Conservation (phyloP, 1,140 invertebrate genomes). For the Copidosoma floridanum region DNA sequence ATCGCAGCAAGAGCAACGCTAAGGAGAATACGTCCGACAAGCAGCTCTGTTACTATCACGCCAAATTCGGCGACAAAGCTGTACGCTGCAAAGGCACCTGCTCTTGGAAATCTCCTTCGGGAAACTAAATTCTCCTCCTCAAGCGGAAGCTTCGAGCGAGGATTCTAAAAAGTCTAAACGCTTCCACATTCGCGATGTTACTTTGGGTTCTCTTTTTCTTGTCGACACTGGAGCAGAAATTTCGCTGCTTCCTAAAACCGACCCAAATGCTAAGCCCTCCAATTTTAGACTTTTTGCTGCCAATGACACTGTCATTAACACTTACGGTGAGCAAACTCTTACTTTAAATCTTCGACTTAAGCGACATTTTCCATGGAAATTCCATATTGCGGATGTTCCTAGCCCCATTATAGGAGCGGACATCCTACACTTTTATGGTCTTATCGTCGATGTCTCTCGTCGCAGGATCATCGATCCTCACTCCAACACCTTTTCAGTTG, state of each 20-base stretch:
- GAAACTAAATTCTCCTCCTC: background rate
- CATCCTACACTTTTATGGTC: too few relatives aligned
- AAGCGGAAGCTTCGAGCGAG: too few relatives aligned
- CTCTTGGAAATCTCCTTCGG: background rate
- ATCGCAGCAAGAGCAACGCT: background rate
- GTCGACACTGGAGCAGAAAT: too few relatives aligned
- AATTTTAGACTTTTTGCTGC: conserved; percentile 10
- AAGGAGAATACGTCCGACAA: background rate
- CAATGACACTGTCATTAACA: too few relatives aligned
- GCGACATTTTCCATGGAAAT: conserved; percentile 45
- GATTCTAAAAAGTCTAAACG: background rate
- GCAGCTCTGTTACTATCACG: background rate
- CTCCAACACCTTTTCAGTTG: too few relatives aligned
- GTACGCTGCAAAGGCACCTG: background rate
- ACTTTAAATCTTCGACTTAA: conserved; percentile 31
- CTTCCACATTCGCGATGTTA: background rate
- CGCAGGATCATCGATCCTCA: too few relatives aligned
- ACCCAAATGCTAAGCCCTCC: background rate
- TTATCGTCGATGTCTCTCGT: too few relatives aligned
- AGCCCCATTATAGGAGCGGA: conserved; percentile 50
- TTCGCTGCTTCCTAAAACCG: background rate
- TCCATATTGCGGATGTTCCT: conserved; percentile 48
- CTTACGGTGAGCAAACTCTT: conserved; percentile 39
- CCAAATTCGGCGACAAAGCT: background rate
- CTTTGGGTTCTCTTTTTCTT: background rate